Evolutionary conservation across 2,888 invertebrate genomes (phyloP).

Genomic region (Spodoptera littoralis): DNA sequence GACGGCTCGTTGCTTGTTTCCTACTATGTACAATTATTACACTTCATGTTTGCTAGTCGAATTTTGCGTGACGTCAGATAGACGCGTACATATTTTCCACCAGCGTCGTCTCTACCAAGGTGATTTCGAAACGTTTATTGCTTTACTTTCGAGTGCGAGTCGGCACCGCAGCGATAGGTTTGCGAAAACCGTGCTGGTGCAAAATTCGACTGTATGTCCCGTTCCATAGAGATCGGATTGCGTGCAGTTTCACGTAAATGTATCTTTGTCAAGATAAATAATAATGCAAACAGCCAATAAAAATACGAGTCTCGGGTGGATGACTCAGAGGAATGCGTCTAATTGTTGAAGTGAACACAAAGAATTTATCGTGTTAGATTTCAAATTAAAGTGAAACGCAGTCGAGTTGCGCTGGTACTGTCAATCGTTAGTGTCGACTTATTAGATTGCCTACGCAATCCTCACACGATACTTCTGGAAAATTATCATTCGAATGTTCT

Average conservation of each 20-base stretch:
- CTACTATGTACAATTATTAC: conserved; percentile 58
- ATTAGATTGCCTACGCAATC: conserved; percentile 45
- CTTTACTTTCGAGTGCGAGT: conserved; percentile 70
- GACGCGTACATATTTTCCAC: conserved; percentile 65
- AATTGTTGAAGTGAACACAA: conserved; percentile 80
- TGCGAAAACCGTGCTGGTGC: conserved; percentile 56
- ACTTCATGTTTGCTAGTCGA: conserved; percentile 60
- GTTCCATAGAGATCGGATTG: conserved; percentile 65
- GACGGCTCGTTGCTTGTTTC: conserved; percentile 51
- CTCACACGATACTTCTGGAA: conserved; percentile 55
- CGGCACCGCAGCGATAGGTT: conserved; percentile 56
- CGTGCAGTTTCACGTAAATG: conserved; percentile 67
- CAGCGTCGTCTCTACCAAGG: conserved; percentile 70
- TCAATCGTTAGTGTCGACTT: conserved; percentile 42
- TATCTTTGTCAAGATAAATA: conserved; percentile 72
- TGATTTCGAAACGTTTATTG: conserved; percentile 72
- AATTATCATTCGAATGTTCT: conserved; percentile 27
- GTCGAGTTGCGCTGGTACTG: conserved; percentile 61
- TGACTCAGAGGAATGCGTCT: conserved; percentile 85
- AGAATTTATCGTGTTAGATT: conserved; percentile 79
- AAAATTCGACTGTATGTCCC: conserved; percentile 65
- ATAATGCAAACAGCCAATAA: conserved; percentile 82
- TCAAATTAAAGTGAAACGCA: conserved; percentile 78
- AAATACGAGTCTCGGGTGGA: conserved; percentile 83
- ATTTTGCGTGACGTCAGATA: conserved; percentile 68